Evolutionary conservation across 2,113 vertebrate species (phyloP).

Genomic region (Hydrochoerus hydrochaeris): DNA sequence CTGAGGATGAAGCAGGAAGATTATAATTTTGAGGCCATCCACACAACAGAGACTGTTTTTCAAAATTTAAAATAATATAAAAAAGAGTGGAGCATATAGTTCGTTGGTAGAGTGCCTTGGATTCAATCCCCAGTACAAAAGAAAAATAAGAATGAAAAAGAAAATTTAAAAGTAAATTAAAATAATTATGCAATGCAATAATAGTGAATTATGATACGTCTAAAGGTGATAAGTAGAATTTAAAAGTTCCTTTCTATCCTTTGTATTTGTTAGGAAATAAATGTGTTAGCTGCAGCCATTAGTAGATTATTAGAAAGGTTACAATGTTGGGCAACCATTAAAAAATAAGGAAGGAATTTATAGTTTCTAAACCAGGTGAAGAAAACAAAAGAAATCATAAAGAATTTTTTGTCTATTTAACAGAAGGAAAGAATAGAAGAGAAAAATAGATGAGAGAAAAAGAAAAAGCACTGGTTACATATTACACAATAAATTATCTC

Average conservation of each 20-base stretch:
- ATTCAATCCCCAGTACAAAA: background rate
- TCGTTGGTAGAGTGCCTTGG: background rate
- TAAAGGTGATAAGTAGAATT: background rate
- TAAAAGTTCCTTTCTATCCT: background rate
- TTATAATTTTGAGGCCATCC: background rate
- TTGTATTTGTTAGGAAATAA: background rate
- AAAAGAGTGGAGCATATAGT: background rate
- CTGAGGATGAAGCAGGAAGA: background rate
- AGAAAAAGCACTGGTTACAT: background rate
- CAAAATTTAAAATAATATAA: background rate
- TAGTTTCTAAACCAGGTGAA: background rate
- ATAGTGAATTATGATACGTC: background rate
- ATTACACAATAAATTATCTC: background rate
- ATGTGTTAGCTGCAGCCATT: background rate
- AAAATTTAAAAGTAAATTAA: background rate
- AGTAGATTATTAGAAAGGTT: background rate
- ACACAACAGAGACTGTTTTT: background rate
- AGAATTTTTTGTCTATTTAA: background rate
- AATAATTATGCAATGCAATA: background rate
- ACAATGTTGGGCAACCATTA: background rate
- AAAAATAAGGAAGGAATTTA: background rate
- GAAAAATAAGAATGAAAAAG: background rate
- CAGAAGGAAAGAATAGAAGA: background rate
- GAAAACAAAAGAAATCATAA: background rate
- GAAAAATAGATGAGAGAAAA: background rate